These are phyloP conservation scores for Aspidiotus destructor DNA, from an alignment of 2,888 invertebrate species.

Conservation along the genomic window DNA sequence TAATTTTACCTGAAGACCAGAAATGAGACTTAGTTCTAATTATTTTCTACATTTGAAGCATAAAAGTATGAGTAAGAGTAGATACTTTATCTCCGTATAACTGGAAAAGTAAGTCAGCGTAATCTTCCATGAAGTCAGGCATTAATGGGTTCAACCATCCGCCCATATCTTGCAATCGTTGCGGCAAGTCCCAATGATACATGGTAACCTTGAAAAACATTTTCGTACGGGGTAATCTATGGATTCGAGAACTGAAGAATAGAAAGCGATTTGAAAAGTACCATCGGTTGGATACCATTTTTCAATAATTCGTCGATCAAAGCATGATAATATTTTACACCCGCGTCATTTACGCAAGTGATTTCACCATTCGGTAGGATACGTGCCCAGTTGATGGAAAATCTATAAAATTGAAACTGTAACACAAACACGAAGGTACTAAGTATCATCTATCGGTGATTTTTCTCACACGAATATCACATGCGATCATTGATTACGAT, in stretches of 20 bases:
- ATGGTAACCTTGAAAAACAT: constrained; percentile 37
- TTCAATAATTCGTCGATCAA: constrained; percentile 43
- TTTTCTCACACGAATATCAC: too few species aligned
- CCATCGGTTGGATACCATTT: constrained; percentile 43
- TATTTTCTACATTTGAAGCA: not conserved
- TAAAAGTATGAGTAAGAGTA: not conserved
- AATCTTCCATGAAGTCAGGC: constrained; percentile 54
- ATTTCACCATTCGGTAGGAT: constrained; percentile 43
- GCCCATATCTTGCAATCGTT: constrained; percentile 47
- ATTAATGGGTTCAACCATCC: constrained; percentile 59
- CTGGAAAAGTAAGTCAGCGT: constrained; percentile 49
- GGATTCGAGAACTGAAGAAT: too few species aligned
- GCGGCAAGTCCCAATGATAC: constrained; percentile 59
- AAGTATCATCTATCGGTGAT: too few species aligned
- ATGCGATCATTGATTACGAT: too few species aligned
- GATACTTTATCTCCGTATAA: constrained; percentile 47
- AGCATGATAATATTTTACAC: constrained; percentile 45
- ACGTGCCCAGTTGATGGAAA: constrained; percentile 44
- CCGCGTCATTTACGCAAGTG: constrained; percentile 41
- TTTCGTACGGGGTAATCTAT: not conserved
- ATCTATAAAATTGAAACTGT: constrained; percentile 39
- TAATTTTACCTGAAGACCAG: constrained; percentile 41
- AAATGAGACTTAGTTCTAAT: not conserved
- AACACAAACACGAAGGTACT: too few species aligned
- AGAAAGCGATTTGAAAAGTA: constrained; percentile 18